These are phyloP conservation scores for Alaudala cheleensis DNA, from an alignment of 2,113 vertebrate genomes.

Conservation along the genomic window DNA sequence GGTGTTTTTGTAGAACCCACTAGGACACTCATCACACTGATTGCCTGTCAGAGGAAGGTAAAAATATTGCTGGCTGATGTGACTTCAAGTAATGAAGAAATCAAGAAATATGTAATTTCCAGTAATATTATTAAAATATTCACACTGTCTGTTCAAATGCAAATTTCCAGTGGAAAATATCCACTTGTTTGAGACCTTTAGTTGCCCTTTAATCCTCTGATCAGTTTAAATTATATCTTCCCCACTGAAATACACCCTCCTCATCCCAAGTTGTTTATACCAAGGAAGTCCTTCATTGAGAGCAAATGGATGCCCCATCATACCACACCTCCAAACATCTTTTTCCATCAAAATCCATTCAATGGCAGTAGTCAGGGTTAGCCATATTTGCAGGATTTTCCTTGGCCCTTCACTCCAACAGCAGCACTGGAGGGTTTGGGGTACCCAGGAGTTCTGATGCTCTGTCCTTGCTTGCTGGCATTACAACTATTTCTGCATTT, in stretches of 20 bases:
- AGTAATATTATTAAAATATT: not conserved
- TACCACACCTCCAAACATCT: not conserved
- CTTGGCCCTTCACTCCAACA: not conserved
- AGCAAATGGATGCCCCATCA: not conserved
- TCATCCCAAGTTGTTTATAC: not conserved
- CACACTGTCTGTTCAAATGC: not conserved
- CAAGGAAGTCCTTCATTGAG: not conserved
- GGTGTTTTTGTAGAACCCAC: constrained; percentile 82
- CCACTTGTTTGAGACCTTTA: not conserved
- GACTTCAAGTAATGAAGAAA: constrained; percentile 6
- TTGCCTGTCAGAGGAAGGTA: constrained; percentile 68
- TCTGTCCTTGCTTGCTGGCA: not conserved
- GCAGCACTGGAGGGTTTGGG: not conserved
- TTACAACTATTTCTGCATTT: not conserved
- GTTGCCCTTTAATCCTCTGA: not conserved
- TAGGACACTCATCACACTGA: constrained; percentile 76
- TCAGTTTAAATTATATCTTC: not conserved
- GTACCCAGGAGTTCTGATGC: not conserved
- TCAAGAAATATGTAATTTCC: not conserved
- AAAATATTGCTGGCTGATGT: not conserved
- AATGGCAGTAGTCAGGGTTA: not conserved
- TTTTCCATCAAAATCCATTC: not conserved
- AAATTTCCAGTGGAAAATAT: not conserved
- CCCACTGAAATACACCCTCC: not conserved
- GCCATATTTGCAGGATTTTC: not conserved